Evolutionary conservation across 2,888 invertebrate species (phyloP).

Genomic region (Chrysolina oricalcia): DNA sequence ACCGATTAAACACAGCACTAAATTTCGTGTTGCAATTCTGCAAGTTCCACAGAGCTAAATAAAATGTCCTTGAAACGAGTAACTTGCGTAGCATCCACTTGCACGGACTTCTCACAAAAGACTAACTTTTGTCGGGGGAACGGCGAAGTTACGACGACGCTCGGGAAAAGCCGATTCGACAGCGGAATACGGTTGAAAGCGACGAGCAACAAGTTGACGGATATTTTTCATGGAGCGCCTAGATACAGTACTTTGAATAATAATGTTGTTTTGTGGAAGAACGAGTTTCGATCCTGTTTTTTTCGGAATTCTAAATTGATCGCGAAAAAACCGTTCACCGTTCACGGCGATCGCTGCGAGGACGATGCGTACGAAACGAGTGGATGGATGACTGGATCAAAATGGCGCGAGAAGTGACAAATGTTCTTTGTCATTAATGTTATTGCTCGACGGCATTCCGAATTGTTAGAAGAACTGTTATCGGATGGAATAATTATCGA

Average conservation of each 20-base stretch:
- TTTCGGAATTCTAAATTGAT: constrained; percentile 43
- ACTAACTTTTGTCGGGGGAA: constrained; percentile 51
- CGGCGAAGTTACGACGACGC: constrained; percentile 38
- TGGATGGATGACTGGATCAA: constrained; percentile 38
- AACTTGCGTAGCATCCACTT: constrained; percentile 49
- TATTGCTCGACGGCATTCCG: background rate
- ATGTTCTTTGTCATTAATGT: constrained; percentile 18
- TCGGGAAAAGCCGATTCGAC: constrained; percentile 19
- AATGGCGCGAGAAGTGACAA: constrained; percentile 29
- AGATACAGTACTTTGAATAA: constrained; percentile 52
- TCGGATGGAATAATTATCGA: constrained; percentile 22
- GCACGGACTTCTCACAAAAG: constrained; percentile 52
- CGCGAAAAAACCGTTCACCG: constrained; percentile 39
- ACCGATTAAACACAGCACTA: constrained; percentile 44
- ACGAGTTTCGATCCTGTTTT: constrained; percentile 50
- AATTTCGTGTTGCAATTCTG: constrained; percentile 31
- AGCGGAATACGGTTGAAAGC: constrained; percentile 47
- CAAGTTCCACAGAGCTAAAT: constrained; percentile 35
- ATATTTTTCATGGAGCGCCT: constrained; percentile 54
- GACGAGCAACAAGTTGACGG: constrained; percentile 57
- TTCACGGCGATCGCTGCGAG: constrained; percentile 39
- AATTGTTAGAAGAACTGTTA: constrained; percentile 18
- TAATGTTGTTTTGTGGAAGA: constrained; percentile 52
- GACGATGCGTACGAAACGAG: constrained; percentile 33
- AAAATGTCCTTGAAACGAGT: constrained; percentile 53